These are phyloP conservation scores for Oligia strigilis DNA, from an alignment of 2,888 invertebrate species.

Conservation along the genomic window DNA sequence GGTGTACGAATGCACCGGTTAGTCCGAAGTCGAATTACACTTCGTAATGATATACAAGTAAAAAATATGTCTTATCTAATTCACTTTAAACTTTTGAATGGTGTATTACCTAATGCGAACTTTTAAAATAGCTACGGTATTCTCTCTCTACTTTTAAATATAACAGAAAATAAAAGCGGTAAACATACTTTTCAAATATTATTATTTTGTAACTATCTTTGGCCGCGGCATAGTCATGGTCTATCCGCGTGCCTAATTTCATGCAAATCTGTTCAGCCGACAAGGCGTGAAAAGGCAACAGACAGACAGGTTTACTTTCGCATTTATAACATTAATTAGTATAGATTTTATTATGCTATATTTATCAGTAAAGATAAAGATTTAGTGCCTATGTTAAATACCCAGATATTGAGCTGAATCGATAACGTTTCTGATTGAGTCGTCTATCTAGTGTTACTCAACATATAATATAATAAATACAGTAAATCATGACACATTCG, in stretches of 20 bases:
- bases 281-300: not conserved
- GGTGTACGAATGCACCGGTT: conserved; percentile 76
- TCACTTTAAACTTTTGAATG: conserved; percentile 83
- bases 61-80: conserved; percentile 83
- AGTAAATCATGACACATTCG: conserved; percentile 70
- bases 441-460: conserved; percentile 72
- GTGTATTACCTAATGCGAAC: conserved; percentile 77
- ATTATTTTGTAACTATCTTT: conserved; percentile 47
- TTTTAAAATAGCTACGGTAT: conserved; percentile 76
- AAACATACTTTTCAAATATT: conserved; percentile 66
- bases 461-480: conserved; percentile 74
- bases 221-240: not conserved
- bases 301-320: not conserved
- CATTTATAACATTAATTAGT: conserved; percentile 9
- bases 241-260: not conserved
- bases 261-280: not conserved
- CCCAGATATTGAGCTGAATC: conserved; percentile 80
- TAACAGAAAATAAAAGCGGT: conserved; percentile 73
- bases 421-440: conserved; percentile 69
- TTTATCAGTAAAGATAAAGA: conserved; percentile 78
- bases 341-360: conserved; percentile 73
- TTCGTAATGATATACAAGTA: conserved; percentile 79
- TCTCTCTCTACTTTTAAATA: conserved; percentile 79
- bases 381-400: conserved; percentile 72
- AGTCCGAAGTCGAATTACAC: conserved; percentile 80